phyloP scores from a whole-genome alignment of 1,140 invertebrate genomes.

The Drosophila truncata region DNA sequence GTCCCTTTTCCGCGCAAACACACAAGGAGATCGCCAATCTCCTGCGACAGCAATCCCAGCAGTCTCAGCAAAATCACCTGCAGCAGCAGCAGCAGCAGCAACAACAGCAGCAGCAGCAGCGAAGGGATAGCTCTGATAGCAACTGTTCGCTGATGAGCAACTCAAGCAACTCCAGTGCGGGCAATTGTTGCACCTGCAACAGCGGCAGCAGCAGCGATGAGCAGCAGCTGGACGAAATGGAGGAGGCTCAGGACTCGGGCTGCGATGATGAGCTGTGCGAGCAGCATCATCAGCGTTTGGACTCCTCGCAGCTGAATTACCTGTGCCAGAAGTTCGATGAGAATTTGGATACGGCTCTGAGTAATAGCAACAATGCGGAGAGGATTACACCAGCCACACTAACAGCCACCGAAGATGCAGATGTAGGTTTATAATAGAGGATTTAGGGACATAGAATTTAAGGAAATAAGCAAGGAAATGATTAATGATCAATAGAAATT shows the following conservation, averaged over 20 bases:
- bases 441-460: too few species aligned
- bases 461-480: neutral
- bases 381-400: conserved; percentile 36
- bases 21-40: conserved; percentile 82
- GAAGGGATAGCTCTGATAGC: conserved; percentile 81
- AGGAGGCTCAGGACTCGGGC: conserved; percentile 86
- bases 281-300: conserved; percentile 69
- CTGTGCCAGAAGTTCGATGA: conserved; percentile 85
- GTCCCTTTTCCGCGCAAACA: conserved; percentile 78
- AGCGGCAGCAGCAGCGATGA: conserved; percentile 43
- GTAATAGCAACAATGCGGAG: conserved; percentile 23
- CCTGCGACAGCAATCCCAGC: conserved; percentile 72
- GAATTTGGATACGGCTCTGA: conserved; percentile 74
- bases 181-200: conserved; percentile 76
- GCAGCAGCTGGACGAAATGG: conserved; percentile 63
- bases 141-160: conserved; percentile 83
- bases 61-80: conserved; percentile 49
- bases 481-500: neutral
- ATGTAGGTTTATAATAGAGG: conserved; percentile 55
- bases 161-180: conserved; percentile 65
- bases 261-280: conserved; percentile 87
- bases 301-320: conserved; percentile 74
- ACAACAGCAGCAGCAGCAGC: conserved; percentile 70
- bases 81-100: conserved; percentile 51
- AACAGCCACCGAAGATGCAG: conserved; percentile 64